Evolutionary conservation across 2,888 invertebrate species (phyloP).

Genomic region (Synergus umbraculus): DNA sequence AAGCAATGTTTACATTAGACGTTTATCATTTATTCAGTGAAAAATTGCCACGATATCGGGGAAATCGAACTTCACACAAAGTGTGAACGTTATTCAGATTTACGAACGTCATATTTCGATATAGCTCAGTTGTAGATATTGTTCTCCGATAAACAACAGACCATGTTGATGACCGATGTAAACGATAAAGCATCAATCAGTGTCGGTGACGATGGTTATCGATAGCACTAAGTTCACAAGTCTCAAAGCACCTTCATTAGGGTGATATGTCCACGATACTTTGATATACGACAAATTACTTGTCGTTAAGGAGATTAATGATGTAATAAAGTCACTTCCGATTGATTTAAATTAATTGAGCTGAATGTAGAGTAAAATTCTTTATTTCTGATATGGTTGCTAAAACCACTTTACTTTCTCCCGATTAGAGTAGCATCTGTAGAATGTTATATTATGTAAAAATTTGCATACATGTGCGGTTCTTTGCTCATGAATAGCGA

Average conservation of each 20-base stretch:
- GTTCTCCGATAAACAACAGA: neutral
- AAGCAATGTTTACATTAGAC: too few species aligned
- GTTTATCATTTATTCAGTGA: too few species aligned
- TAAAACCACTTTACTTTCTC: neutral
- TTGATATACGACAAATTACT: neutral
- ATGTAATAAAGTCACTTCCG: too few species aligned
- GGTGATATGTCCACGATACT: neutral
- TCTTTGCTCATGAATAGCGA: slow-evolving; percentile 19
- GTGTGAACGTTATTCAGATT: too few species aligned
- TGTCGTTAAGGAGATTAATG: neutral
- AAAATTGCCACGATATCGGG: too few species aligned
- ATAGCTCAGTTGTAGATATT: neutral
- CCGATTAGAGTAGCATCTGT: slow-evolving; percentile 5
- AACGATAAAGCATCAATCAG: neutral
- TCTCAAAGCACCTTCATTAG: neutral
- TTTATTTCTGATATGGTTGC: neutral
- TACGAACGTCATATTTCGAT: neutral
- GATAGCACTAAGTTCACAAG: too few species aligned
- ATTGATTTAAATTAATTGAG: neutral
- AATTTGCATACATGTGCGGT: slow-evolving; percentile 20
- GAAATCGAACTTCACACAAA: neutral
- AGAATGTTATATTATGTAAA: neutral
- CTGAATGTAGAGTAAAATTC: neutral
- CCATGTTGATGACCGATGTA: neutral
- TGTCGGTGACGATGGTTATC: neutral